Conservation (phyloP, 2,888 invertebrate species). For the Xylocampa areola region DNA sequence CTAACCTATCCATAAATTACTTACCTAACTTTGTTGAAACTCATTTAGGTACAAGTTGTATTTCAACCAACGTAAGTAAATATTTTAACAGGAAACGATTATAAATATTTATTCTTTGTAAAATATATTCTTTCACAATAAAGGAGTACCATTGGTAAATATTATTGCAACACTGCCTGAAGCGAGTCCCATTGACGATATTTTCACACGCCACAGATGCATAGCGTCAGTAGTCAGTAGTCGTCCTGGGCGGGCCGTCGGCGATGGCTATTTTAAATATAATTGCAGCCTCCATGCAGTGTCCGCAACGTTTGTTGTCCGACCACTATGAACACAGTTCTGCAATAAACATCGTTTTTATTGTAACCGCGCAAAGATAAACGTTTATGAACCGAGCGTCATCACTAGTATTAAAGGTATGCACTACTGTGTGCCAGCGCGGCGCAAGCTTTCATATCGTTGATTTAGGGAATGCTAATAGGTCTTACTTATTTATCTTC, state of each 20-base stretch:
- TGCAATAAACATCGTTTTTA: conserved; percentile 64
- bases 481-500: too few relatives aligned
- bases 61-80: too few relatives aligned
- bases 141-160: too few relatives aligned
- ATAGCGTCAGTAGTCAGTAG: conserved; percentile 47
- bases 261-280: conserved; percentile 71
- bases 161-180: conserved; percentile 11
- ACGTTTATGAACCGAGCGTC: conserved; percentile 17
- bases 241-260: conserved; percentile 67
- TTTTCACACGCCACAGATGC: conserved; percentile 49
- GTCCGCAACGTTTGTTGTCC: conserved; percentile 64
- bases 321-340: conserved; percentile 60
- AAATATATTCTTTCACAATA: too few relatives aligned
- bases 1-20: too few relatives aligned
- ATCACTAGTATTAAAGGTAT: conserved; percentile 22
- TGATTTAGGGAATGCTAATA: too few relatives aligned
- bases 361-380: conserved; percentile 45
- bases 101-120: too few relatives aligned
- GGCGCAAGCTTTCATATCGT: too few relatives aligned
- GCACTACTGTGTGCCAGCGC: too few relatives aligned
- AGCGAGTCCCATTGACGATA: conserved; percentile 27
- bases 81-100: too few relatives aligned
- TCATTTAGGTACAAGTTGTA: too few relatives aligned
- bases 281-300: conserved; percentile 67
- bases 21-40: too few relatives aligned